Conservation (phyloP, 2,888 invertebrate species). For the Xanthorhoe designata region DNA sequence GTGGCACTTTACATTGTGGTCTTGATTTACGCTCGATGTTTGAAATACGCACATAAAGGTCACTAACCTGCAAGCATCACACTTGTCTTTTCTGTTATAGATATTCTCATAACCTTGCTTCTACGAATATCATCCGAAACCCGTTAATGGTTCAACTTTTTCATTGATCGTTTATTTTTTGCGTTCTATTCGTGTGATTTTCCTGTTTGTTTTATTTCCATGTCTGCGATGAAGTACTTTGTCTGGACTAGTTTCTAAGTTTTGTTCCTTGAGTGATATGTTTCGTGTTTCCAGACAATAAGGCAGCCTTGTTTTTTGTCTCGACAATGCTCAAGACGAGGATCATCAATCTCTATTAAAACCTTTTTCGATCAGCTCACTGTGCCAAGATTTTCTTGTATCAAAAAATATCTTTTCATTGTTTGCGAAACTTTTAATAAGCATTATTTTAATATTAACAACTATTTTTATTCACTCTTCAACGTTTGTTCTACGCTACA, state of each 20-base stretch:
- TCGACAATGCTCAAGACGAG: background rate
- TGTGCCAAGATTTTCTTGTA: background rate
- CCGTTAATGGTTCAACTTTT: constrained; percentile 29
- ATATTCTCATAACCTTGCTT: constrained; percentile 10
- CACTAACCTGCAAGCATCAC: constrained; percentile 12
- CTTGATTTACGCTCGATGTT: background rate
- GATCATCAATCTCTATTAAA: constrained; percentile 15
- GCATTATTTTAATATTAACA: too few species aligned
- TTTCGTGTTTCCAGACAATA: background rate
- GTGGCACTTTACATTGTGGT: background rate
- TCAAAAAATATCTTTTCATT: background rate
- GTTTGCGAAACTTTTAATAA: too few species aligned
- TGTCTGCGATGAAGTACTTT: constrained; percentile 9
- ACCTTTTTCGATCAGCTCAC: constrained; percentile 5
- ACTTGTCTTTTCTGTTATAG: constrained; percentile 4
- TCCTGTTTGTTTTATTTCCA: constrained; percentile 37
- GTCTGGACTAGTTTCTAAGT: constrained; percentile 5
- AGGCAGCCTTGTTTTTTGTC: background rate
- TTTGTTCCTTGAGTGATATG: background rate
- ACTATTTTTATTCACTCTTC: too few species aligned
- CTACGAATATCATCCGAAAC: constrained; percentile 24
- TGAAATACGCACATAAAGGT: constrained; percentile 10
- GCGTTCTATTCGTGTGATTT: constrained; percentile 24
- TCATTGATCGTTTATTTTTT: constrained; percentile 29
- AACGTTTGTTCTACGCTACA: too few species aligned